Percentiles rank a stretch among this genome's conserved stretches.
These are phyloP conservation scores for Gymnothorax reevesii DNA, from an alignment of 2,797 vertebrate genomes.

Conservation along the genomic window DNA sequence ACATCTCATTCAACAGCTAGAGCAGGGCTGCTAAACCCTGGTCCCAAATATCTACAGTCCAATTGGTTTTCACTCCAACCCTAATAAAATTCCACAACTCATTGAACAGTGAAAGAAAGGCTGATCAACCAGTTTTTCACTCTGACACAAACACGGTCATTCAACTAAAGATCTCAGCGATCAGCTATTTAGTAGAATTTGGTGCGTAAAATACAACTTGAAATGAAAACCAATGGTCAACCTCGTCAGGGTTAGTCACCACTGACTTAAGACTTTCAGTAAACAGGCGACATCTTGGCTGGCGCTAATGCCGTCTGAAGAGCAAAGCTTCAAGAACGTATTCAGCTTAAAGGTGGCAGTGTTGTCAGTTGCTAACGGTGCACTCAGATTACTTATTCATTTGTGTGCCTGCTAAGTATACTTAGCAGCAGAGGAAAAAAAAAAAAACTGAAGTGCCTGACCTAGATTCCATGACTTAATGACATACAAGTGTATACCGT, in stretches of 20 bases:
- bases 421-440: not conserved
- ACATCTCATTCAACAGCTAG: too few species aligned
- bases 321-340: not conserved
- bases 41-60: too few species aligned
- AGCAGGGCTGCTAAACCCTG: too few species aligned
- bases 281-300: not conserved
- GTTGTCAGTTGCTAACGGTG: not conserved
- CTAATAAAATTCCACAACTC: too few species aligned
- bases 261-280: not conserved
- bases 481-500: not conserved
- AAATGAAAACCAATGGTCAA: not conserved
- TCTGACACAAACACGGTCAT: too few species aligned
- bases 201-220: too few species aligned
- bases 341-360: not conserved
- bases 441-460: not conserved
- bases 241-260: not conserved
- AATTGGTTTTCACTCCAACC: too few species aligned
- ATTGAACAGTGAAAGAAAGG: too few species aligned
- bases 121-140: too few species aligned
- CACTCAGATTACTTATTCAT: not conserved
- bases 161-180: too few species aligned
- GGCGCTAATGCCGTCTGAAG: conserved; percentile 6
- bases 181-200: too few species aligned
- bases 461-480: conserved; percentile 4
- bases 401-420: not conserved